Evolutionary conservation across 64 coral and sea anemone genomes (phyloP).

Genomic region (Dendronephthya gigantea): DNA sequence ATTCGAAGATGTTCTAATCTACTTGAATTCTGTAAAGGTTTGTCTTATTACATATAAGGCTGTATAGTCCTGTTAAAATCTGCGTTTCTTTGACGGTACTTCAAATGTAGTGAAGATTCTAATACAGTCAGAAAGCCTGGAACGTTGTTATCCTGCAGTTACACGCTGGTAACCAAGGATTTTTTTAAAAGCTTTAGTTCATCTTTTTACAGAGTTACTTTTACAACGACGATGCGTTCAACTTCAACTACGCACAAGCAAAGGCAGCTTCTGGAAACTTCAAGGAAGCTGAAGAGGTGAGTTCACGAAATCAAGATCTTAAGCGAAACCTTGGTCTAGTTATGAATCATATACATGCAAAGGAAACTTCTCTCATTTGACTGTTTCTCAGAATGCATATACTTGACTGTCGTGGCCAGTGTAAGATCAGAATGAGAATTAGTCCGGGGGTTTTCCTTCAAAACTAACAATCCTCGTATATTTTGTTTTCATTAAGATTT

Average conservation of each 20-base stretch:
- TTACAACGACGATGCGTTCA: conserved; percentile 97
- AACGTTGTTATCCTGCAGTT: background rate
- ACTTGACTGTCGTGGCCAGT: no score
- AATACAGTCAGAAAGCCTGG: background rate
- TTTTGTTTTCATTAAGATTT: conserved; percentile 56
- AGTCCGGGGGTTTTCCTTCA: background rate
- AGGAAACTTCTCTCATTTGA: no score
- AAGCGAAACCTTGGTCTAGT: no score
- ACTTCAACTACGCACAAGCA: conserved; percentile 98
- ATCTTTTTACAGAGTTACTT: conserved; percentile 74
- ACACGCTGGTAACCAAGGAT: background rate
- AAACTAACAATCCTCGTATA: no score
- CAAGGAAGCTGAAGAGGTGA: conserved; percentile 91
- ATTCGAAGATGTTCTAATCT: conserved; percentile 98
- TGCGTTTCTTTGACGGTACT: no score
- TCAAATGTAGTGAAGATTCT: no score
- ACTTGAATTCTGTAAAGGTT: conserved; percentile 97
- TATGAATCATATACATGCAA: no score
- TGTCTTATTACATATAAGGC: no score
- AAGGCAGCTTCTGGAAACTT: conserved; percentile 91
- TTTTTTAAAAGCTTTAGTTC: background rate
- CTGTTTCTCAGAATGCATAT: no score
- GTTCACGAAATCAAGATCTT: background rate
- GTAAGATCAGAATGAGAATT: no score
- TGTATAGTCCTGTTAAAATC: no score